A percentile compares a stretch with the other conserved stretches of the same genome.
phyloP scores from a whole-genome alignment of 2,797 vertebrate species.

The Luscinia luscinia region DNA sequence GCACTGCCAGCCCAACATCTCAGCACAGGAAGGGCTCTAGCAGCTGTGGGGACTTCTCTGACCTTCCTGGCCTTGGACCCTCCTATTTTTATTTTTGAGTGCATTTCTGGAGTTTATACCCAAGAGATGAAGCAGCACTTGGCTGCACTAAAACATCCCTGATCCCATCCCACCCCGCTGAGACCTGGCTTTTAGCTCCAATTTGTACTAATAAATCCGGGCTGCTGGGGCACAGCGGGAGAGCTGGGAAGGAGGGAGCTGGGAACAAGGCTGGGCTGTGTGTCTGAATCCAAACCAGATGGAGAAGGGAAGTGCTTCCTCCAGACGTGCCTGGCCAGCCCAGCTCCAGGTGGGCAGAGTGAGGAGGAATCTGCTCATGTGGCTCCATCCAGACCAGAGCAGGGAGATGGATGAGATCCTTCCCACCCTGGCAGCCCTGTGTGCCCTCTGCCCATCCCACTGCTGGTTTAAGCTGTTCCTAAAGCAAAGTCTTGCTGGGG shows the following conservation, averaged over 20 bases:
- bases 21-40: neutral
- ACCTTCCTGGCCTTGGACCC: neutral
- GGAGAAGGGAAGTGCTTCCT: neutral
- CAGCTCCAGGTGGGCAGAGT: neutral
- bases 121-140: neutral
- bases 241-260: neutral
- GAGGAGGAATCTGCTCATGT: neutral
- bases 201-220: slow-evolving; percentile 1
- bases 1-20: neutral
- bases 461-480: neutral
- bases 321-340: neutral
- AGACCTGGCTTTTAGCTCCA: neutral
- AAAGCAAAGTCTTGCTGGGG: neutral
- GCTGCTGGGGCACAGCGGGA: neutral
- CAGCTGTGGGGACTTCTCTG: accelerated
- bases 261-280: neutral
- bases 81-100: neutral
- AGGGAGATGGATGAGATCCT: accelerated
- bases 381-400: neutral
- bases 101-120: neutral
- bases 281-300: slow-evolving; percentile 2
- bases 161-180: neutral
- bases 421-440: neutral
- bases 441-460: accelerated
- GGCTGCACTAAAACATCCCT: neutral